Evolutionary conservation across 1,140 invertebrate genomes (phyloP).

Genomic region (Drosophila obscura): DNA sequence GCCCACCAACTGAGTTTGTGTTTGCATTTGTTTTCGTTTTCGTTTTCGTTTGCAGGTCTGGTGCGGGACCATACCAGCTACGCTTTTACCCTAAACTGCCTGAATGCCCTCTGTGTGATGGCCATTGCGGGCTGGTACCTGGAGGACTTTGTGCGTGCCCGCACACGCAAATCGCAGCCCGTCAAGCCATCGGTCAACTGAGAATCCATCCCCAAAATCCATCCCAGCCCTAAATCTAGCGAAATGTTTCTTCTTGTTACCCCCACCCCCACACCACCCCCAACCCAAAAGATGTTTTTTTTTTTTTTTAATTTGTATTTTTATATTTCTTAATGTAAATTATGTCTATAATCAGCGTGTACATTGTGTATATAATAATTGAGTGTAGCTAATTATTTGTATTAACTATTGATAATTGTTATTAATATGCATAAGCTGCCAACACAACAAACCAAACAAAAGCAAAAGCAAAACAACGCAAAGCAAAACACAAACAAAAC

Average conservation of each 20-base stretch:
- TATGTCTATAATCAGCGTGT: slow-evolving; percentile 40
- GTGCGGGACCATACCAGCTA: slow-evolving; percentile 86
- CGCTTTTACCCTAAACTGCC: slow-evolving; percentile 85
- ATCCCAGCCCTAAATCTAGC: slow-evolving; percentile 46
- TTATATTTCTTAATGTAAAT: slow-evolving; percentile 37
- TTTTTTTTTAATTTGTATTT: slow-evolving; percentile 36
- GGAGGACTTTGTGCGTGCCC: slow-evolving; percentile 61
- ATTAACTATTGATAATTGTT: slow-evolving; percentile 65
- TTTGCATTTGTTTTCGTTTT: too few species aligned
- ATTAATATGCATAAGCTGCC: slow-evolving; percentile 66
- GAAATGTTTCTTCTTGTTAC: slow-evolving; percentile 55
- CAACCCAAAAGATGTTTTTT: slow-evolving; percentile 18
- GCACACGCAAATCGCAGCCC: slow-evolving; percentile 47
- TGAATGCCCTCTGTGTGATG: slow-evolving; percentile 84
- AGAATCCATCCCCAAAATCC: slow-evolving; percentile 3
- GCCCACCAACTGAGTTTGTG: too few species aligned
- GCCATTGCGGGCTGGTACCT: slow-evolving; percentile 71
- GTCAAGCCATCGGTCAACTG: slow-evolving; percentile 19
- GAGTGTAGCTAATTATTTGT: slow-evolving; percentile 67
- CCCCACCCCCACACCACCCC: neutral
- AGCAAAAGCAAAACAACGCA: too few species aligned
- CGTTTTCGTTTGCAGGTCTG: slow-evolving; percentile 83
- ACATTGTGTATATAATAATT: slow-evolving; percentile 74
- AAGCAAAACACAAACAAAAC: slow-evolving; percentile 16
- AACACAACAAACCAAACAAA: neutral